Evolutionary conservation across 2,113 vertebrate species (phyloP), one percentile per base, ranked within the genome.

Genomic region (Xiphophorus couchianus): DNA sequence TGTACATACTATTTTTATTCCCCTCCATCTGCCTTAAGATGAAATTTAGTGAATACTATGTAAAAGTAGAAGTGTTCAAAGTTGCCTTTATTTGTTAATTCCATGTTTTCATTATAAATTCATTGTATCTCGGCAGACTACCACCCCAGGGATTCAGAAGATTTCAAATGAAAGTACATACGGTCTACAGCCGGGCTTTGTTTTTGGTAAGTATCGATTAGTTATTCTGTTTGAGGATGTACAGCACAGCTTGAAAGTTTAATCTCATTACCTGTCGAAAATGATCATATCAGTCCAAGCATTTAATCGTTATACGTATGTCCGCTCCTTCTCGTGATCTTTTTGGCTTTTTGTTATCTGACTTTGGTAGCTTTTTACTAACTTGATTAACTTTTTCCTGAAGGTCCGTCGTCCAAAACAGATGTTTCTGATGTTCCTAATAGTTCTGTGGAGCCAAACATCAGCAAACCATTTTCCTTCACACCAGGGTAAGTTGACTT

Each of bases 401-500:
- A 77, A 93, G 93, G 89, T 82, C 94, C 92, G 4, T 3, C 75
- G 0, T 14, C 92, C 44, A 97, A 96, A 92, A 37, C 87, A 0
- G 95, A 95, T 65, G 64, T 88, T 35, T 67, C 94, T 28, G 89
- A 77, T 35, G 66, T 86, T 25, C 77, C 91, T 1, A 58, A 89
- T 66, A 90, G 86, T n/a, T 91, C 95, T 8, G 72, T 88, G 1
- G 92, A 94, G 3, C 95, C 94, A 81, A 92, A 81, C 69, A 92
- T 19, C 94, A 88, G 44, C 79, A 97, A 97, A 91, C 69, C 88
- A 0, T 96, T 97, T 90, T 89, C 94, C 0, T 97, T 97, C 74
- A 39, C 94, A 1, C 48, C 93, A 15, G 93, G 94, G 97, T 97
- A 69, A 95, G 96, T 95, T 27, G 8, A 4, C 12, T 35, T n/a